Percentiles rank a stretch among this genome's conserved stretches.
Evolutionary conservation across 2,113 vertebrate genomes (phyloP).

Genomic region (Acrocephalus arundinaceus): DNA sequence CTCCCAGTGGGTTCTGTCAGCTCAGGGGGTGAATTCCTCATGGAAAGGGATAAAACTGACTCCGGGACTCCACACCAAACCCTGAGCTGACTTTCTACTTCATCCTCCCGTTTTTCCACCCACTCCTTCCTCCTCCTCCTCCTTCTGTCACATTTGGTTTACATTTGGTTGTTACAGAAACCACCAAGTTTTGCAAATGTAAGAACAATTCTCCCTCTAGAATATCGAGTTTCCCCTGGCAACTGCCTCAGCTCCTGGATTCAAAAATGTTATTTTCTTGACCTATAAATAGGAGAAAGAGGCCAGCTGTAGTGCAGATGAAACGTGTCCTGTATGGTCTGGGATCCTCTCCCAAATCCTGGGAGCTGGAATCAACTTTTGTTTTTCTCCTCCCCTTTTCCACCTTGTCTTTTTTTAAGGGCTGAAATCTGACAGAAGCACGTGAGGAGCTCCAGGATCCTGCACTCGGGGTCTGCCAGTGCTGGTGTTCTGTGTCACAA

Average conservation of each 20-base stretch:
- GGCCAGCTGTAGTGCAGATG: slow-evolving; percentile 18
- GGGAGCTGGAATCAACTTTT: neutral
- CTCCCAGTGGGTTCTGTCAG: neutral
- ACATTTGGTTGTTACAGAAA: slow-evolving; percentile 48
- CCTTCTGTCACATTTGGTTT: slow-evolving; percentile 45
- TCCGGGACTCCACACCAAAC: slow-evolving; percentile 39
- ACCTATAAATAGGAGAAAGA: slow-evolving; percentile 22
- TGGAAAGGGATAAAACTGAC: slow-evolving; percentile 16
- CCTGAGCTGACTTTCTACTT: neutral
- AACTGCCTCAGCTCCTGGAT: slow-evolving; percentile 26
- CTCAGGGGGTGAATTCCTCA: neutral
- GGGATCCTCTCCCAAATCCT: neutral
- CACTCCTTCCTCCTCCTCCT: neutral
- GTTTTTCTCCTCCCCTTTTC: neutral
- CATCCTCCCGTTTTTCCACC: neutral
- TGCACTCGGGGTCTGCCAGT: neutral
- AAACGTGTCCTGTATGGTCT: slow-evolving; percentile 1
- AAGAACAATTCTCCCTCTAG: slow-evolving; percentile 35
- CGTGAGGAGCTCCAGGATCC: neutral
- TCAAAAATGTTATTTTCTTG: slow-evolving; percentile 28
- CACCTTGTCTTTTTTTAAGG: neutral
- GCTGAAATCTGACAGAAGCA: neutral
- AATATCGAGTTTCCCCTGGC: slow-evolving; percentile 60
- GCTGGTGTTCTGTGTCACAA: neutral
- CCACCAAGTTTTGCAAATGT: slow-evolving; percentile 48